Base-by-base conservation (phyloP, 2,888 invertebrate genomes). In the Sminthurinus aureus region DNA sequence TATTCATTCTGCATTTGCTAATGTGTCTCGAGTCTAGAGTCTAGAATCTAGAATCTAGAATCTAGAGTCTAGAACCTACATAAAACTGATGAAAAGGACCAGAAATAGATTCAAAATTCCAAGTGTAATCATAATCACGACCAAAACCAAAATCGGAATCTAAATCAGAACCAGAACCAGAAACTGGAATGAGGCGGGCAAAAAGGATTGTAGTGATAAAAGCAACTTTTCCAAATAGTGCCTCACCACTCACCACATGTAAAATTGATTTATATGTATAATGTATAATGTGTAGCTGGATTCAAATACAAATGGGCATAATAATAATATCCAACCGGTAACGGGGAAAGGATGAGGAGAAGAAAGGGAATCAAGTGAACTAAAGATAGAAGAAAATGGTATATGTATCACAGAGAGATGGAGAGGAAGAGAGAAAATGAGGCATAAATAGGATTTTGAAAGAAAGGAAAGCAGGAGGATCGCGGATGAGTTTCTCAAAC, bases 401-500 rank as follows among this genome's bases (percentile, higher is more conserved):
- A 6, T 38, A 38, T 38, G 38, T 38, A 38, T 38, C 38, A 38
- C 38, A 58, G 58, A 58, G 58, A 58, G 58, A 58, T 2, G 9
- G 58, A 58, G 58, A 58, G 58, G 18, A 13, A 58, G 9, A 58
- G 58, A 58, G 58, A 58, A 58, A 15, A 18, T 15, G 18, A 18
- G 18, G 58, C 58, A 58, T 58, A 58, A 58, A 58, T 58, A 58
- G 58, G 15, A 9, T 24, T 58, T 26, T 15, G 22, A 73, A 73
- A 24, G 24, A 73, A 73, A 73, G 73, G 73, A 73, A 69, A 73
- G 69, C 26, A 73, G 15, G 38, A 38, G 38, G 38, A 38, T n/a
- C n/a, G 73, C 24, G 15, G 73, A 15, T 26, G 38, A 73, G 73
- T 73, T 73, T 24, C 24, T 15, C 38, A 26, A 73, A 73, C 73